Conservation (phyloP, 2,888 invertebrate species). For the Eretmocerus hayati region DNA sequence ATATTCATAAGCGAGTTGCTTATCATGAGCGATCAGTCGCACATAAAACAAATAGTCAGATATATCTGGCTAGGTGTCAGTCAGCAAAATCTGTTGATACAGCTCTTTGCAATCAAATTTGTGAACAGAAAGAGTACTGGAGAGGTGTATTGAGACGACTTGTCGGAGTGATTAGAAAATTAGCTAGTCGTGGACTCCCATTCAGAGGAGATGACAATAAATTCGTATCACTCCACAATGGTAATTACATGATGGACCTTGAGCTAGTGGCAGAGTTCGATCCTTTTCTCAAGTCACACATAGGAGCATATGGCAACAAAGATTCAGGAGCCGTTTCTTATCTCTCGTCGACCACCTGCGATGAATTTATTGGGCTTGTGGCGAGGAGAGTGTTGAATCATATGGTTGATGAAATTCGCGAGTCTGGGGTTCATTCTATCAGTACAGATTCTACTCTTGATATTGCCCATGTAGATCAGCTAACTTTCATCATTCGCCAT, state of each 20-base stretch:
- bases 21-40: constrained; percentile 15
- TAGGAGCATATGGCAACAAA: constrained; percentile 29
- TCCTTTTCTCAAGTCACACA: constrained; percentile 29
- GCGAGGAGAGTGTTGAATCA: constrained; percentile 25
- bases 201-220: constrained; percentile 30
- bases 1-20: constrained; percentile 10
- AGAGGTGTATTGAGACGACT: constrained; percentile 28
- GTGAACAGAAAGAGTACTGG: constrained; percentile 27
- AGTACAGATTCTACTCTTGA: constrained; percentile 30
- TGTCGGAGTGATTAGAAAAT: constrained; percentile 26
- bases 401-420: constrained; percentile 22
- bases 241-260: constrained; percentile 32
- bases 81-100: background rate
- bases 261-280: constrained; percentile 33
- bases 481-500: constrained; percentile 27
- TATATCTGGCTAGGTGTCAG: background rate
- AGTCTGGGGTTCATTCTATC: constrained; percentile 26
- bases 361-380: constrained; percentile 33
- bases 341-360: constrained; percentile 31
- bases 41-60: constrained; percentile 15
- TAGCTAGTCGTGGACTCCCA: constrained; percentile 27
- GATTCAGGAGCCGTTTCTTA: constrained; percentile 30
- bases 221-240: constrained; percentile 30
- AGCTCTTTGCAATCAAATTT: background rate
- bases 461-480: constrained; percentile 27